These are phyloP conservation scores for Thelohanellus kitauei DNA, from an alignment of 30 jellyfish, hydroid and myxozoan species.

Conservation along the genomic window DNA sequence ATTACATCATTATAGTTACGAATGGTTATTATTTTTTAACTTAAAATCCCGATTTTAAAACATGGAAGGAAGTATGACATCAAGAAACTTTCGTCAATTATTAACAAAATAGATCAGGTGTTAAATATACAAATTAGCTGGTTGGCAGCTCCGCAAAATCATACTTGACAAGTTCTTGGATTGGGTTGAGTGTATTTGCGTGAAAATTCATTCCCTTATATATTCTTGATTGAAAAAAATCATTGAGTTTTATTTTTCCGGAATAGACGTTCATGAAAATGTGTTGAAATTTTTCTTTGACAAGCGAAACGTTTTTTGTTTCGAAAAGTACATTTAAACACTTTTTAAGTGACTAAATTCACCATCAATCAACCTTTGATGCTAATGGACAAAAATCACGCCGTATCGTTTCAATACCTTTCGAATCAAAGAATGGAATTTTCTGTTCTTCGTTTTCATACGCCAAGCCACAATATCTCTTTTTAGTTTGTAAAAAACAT, in stretches of 20 bases:
- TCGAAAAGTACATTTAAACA: slow-evolving; percentile 33
- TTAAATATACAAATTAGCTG: no score
- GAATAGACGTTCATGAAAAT: slow-evolving; percentile 35
- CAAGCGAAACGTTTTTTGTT: slow-evolving; percentile 33
- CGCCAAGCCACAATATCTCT: slow-evolving; percentile 73
- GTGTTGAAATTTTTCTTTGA: slow-evolving; percentile 20
- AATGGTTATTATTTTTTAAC: no score
- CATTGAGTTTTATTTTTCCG: slow-evolving; percentile 34
- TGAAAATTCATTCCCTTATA: no score
- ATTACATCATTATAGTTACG: no score
- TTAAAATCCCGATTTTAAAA: no score
- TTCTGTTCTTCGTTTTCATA: slow-evolving; percentile 39
- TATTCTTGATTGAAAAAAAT: no score
- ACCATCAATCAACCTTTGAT: slow-evolving; percentile 18
- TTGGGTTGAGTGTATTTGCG: no score
- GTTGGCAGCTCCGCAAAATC: no score
- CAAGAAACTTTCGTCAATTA: no score
- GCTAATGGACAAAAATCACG: slow-evolving; percentile 76
- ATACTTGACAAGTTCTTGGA: no score
- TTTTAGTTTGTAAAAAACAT: slow-evolving; percentile 49
- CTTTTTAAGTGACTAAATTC: slow-evolving; percentile 23
- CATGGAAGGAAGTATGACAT: no score
- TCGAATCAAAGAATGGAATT: slow-evolving; percentile 52
- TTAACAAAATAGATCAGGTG: no score
- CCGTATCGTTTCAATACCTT: slow-evolving; percentile 65